Conservation (phyloP, 2,113 vertebrate genomes). For the Eretmochelys imbricata region DNA sequence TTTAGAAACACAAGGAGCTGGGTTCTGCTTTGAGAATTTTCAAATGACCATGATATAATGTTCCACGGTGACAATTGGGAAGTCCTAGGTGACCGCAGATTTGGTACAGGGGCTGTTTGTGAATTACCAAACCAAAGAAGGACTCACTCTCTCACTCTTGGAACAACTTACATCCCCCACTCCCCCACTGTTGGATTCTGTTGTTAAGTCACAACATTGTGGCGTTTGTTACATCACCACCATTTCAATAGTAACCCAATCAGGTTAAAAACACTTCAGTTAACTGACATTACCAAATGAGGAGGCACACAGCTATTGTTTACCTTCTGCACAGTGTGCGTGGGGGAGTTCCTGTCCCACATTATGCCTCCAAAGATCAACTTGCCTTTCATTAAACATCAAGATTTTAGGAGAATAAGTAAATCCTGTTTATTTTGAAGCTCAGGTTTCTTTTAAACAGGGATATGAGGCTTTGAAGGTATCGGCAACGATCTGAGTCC, state of each 20-base stretch:
- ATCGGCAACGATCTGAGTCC: not conserved
- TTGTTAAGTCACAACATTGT: not conserved
- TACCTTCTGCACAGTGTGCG: not conserved
- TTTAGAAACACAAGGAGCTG: not conserved
- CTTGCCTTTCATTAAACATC: not conserved
- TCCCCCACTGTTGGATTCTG: not conserved
- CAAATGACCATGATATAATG: not conserved
- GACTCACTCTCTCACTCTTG: not conserved
- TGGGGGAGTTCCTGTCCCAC: not conserved
- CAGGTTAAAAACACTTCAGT: not conserved
- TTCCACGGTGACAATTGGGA: not conserved
- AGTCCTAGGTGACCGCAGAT: not conserved
- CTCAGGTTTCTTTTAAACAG: not conserved
- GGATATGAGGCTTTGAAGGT: not conserved
- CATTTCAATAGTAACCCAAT: not conserved
- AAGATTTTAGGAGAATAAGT: not conserved
- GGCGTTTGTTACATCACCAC: not conserved
- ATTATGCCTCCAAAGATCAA: not conserved
- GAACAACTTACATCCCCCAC: not conserved
- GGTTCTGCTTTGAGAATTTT: not conserved
- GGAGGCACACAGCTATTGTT: not conserved
- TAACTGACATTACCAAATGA: not conserved
- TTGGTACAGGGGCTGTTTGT: not conserved
- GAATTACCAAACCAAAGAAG: not conserved
- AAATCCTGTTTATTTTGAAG: not conserved